A percentile compares a stretch with the other conserved stretches of the same genome.
Evolutionary conservation across 30 jellyfish, hydroid and myxozoan species (phyloP).

Genomic region (Chironex yamaguchii): DNA sequence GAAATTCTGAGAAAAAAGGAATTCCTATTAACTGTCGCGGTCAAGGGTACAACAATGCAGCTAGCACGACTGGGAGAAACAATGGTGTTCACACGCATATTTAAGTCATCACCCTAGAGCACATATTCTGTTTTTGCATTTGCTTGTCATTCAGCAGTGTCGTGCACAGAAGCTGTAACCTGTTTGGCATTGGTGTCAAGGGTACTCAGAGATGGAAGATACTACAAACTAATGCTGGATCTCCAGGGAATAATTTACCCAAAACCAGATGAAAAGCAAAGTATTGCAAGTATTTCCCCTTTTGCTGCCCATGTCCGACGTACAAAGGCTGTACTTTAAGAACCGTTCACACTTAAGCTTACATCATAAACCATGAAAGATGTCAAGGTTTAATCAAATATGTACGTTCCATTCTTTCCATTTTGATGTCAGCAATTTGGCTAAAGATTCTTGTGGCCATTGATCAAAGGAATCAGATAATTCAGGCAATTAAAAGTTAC

Average conservation of each 20-base stretch:
- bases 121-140: background rate
- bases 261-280: background rate
- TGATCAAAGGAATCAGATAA: background rate
- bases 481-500: background rate
- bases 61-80: slow-evolving; percentile 14
- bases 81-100: slow-evolving; percentile 18
- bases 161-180: slow-evolving; percentile 2
- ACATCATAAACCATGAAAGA: background rate
- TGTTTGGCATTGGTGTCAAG: background rate
- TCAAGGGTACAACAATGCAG: slow-evolving; percentile 26
- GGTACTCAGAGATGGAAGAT: background rate
- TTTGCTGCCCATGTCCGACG: background rate
- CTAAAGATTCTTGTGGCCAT: background rate
- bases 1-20: background rate
- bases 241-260: background rate
- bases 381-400: background rate
- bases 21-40: slow-evolving; percentile 12
- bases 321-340: background rate
- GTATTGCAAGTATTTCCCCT: background rate
- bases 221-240: background rate
- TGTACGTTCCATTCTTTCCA: background rate
- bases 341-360: background rate
- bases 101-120: background rate
- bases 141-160: background rate
- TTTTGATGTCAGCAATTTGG: background rate